Conservation (phyloP, 92 coral and sea anemone species). For the Phymanthus crucifer region DNA sequence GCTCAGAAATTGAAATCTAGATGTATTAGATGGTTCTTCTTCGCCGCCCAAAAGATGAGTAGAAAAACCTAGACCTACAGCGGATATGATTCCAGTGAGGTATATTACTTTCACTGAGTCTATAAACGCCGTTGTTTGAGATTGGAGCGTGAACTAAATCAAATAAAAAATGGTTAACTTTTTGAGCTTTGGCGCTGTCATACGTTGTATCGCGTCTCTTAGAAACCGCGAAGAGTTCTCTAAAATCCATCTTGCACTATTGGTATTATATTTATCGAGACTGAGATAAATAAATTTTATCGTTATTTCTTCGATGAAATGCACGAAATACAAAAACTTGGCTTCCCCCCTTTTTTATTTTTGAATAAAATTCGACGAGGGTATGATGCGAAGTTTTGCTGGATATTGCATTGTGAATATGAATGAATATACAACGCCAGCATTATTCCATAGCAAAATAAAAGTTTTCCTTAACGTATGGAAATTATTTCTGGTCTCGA, state of each 20-base stretch:
- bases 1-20: not conserved
- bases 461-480: not conserved
- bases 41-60: slow-evolving; percentile 21
- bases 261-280: not conserved
- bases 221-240: slow-evolving; percentile 27
- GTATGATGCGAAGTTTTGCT: not conserved
- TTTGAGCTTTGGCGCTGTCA: slow-evolving; percentile 33
- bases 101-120: not conserved
- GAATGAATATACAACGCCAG: slow-evolving; percentile 7
- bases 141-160: slow-evolving; percentile 23
- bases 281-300: slow-evolving; percentile 6
- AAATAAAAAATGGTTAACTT: slow-evolving; percentile 33
- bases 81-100: not conserved
- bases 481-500: not conserved
- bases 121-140: not conserved
- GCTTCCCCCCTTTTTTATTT: too few species aligned
- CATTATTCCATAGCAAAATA: slow-evolving; percentile 24
- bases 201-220: slow-evolving; percentile 16
- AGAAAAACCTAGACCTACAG: not conserved
- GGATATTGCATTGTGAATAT: not conserved
- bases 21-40: not conserved
- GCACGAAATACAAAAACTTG: too few species aligned
- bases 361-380: not conserved
- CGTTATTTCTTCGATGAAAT: not conserved
- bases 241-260: not conserved